Evolutionary conservation across 2,888 invertebrate genomes (phyloP).

Genomic region (Exocentrus adspersus): DNA sequence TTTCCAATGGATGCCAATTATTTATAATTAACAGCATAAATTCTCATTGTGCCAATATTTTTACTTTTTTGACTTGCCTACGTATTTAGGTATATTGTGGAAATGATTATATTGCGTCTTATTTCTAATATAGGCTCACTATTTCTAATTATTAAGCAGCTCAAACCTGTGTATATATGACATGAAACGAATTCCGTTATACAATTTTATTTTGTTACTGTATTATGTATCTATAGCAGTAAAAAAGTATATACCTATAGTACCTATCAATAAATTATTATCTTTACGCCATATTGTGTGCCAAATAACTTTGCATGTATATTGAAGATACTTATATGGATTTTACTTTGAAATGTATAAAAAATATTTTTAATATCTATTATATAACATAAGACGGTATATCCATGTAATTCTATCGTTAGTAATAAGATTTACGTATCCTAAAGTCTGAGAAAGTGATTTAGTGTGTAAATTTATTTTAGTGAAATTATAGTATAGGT

Average conservation of each 20-base stretch:
- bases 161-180: no score
- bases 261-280: no score
- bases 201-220: not conserved
- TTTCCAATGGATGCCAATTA: no score
- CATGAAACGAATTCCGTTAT: no score
- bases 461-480: conserved; percentile 16
- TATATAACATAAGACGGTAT: conserved; percentile 27
- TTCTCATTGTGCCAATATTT: no score
- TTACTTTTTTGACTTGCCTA: no score
- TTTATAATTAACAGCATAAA: no score
- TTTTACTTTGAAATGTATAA: conserved; percentile 41
- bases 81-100: no score
- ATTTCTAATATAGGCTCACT: no score
- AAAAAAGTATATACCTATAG: not conserved
- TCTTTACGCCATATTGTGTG: conserved; percentile 25
- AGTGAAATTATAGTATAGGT: conserved; percentile 26
- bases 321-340: conserved; percentile 15
- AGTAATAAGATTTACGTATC: conserved; percentile 43
- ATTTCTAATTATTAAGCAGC: no score
- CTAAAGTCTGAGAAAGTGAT: conserved; percentile 46
- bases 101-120: no score
- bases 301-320: conserved; percentile 22
- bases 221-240: not conserved
- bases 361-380: conserved; percentile 51
- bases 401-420: conserved; percentile 31